Conservation (phyloP, 92 coral and sea anemone genomes). For the Plumapathes pennacea region DNA sequence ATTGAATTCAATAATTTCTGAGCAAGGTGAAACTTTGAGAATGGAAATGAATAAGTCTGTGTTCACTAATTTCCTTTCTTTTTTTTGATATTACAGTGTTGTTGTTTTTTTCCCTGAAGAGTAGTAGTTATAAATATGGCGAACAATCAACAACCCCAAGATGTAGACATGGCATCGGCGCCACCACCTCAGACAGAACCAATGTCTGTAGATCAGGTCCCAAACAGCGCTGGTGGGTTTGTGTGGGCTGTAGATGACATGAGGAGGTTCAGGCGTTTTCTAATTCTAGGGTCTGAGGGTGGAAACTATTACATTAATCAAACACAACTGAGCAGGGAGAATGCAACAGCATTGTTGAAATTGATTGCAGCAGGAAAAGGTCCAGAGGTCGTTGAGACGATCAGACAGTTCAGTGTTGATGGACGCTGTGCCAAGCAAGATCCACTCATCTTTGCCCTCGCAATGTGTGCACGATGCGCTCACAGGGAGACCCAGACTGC, state of each 20-base stretch:
- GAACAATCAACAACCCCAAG: slow-evolving; percentile 31
- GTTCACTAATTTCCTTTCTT: no score
- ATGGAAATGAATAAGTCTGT: no score
- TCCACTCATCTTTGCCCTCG: slow-evolving; percentile 73
- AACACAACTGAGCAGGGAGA: slow-evolving; percentile 55
- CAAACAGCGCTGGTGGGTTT: slow-evolving; percentile 83
- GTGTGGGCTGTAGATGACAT: slow-evolving; percentile 80
- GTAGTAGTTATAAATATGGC: slow-evolving; percentile 36
- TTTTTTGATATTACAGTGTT: no score
- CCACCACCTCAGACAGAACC: slow-evolving; percentile 33
- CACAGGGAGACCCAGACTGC: slow-evolving; percentile 70
- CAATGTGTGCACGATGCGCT: slow-evolving; percentile 75
- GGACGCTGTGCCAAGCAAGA: slow-evolving; percentile 91
- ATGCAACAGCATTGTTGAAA: slow-evolving; percentile 68
- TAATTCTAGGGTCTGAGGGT: slow-evolving; percentile 85
- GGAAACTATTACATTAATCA: slow-evolving; percentile 73
- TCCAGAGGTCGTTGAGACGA: slow-evolving; percentile 64
- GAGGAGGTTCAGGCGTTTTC: slow-evolving; percentile 74
- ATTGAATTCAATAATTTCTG: no score
- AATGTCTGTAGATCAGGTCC: slow-evolving; percentile 61
- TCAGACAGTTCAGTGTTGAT: slow-evolving; percentile 72
- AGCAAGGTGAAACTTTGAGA: no score
- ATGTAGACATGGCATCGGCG: slow-evolving; percentile 42
- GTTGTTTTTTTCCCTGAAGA: no score
- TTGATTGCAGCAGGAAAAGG: slow-evolving; percentile 76